Base-by-base conservation (phyloP, 2,888 invertebrate genomes). In the Lacanobia oleracea region DNA sequence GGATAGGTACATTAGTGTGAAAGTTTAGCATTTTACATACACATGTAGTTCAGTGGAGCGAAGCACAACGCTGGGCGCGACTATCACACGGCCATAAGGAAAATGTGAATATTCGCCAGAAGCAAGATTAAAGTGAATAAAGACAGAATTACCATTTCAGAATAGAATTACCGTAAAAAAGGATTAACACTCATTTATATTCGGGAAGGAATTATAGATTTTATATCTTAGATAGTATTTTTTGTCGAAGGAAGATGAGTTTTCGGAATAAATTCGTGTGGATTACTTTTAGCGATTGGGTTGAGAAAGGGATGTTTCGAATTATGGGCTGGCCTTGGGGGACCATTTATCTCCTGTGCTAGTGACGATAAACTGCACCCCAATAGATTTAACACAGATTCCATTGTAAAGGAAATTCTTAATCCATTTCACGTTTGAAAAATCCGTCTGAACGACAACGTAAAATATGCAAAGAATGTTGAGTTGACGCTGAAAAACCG, bases 21-120 rank as follows among this genome's bases (percentile, higher is more conserved):
- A 68, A 83, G 23, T 73, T 77, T 77, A 65, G n/a, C 67, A 81
- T 81, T 84, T 84, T 67, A 74, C 68, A 71, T 70, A 61, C 50
- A 81, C 45, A 45, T 53, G 40, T 33, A 33, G 69, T 62, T 53
- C 68, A 67, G 68, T 70, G 77, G 67, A 77, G 68, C 66, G 64
- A 0, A 40, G 16, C 27, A 48, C 60, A 61, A 50, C 37, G 54
- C 40, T 45, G 45, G 23, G 43, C 56, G 27, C 48, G 45, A 43
- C 37, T 67, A 70, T 61, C 56, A 56, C 8, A 23, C 16, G 43
- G 16, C 40, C 67, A 51, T 40, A 66, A 67, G 45, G 59, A 69
- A 56, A 16, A 63, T 80, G 66, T 59, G 59, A 67, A 54, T 71
- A 54, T 51, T 64, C 50, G 45, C 64, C 12, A 75, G 21, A 37